Base-by-base conservation (phyloP, 2,113 vertebrate genomes). In the Chaenocephalus aceratus region DNA sequence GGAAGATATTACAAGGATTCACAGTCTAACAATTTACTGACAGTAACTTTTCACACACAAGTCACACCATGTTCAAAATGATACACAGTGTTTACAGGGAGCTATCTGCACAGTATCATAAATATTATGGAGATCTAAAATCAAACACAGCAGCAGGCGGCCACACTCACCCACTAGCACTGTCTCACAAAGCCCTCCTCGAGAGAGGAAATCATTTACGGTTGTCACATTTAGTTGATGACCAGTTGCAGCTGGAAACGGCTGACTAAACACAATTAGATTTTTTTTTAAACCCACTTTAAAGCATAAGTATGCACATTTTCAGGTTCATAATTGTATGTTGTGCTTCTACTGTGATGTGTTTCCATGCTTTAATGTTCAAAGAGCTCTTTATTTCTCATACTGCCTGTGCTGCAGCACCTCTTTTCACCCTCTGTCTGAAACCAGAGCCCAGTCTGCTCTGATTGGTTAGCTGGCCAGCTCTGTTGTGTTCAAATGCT, bases 171-270 rank as follows among this genome's bases (percentile, higher is more conserved):
- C 57, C 51, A 44, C 57, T 10, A 60, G 36, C 67, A 79, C n/a
- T 21, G 48, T 41, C 61, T 11, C 76, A 15, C 77, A 54, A 8
- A 11, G 46, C 30, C 57, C 23, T 52, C 5, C 68, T 14, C 44
- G 8, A 56, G 77, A 75, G 68, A 69, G 46, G 76, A 82, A 80
- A 80, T 78, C 49, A 80, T 65, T 77, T 18, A 56, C n/a, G 54
- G 81, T 85, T 79, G 76, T 85, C 82, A 75, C 67, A 62, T 82
- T 68, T 62, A 84, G 56, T 51, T 80, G 80, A 75, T 84, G 80
- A 70, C 69, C 75, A 54, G 53, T 58, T 64, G 44, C 67, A 59
- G 63, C 52, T 48, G 75, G 45, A 74, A 85, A 84, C 9, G 63
- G 68, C 72, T 80, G 75, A 80, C 44, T 23, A 53, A 82, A 84